phyloP scores from a whole-genome alignment of 2,797 vertebrate genomes.

The Pseudomugil gertrudae region DNA sequence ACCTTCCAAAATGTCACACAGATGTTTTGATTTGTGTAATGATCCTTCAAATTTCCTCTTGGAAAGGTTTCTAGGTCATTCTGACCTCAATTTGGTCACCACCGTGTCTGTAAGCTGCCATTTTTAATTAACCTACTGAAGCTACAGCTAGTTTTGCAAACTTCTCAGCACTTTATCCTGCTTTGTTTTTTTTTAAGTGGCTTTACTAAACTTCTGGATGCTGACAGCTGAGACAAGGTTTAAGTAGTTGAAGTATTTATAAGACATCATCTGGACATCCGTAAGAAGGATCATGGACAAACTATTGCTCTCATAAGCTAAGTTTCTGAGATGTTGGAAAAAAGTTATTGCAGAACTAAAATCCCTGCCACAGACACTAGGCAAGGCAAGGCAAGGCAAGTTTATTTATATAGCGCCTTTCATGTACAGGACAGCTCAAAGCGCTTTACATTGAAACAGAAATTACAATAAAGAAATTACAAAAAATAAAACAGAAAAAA shows the following conservation, averaged over 20 bases:
- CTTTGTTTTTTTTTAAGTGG: background rate
- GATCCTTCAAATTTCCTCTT: background rate
- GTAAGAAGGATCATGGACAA: background rate
- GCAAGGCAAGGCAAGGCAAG: too few species aligned
- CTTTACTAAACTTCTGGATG: background rate
- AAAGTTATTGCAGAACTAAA: background rate
- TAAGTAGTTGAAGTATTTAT: constrained; percentile 1
- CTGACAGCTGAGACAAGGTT: background rate
- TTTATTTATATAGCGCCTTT: too few species aligned
- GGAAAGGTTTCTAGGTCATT: background rate
- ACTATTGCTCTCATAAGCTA: background rate
- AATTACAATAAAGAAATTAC: too few species aligned
- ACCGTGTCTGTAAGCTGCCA: background rate
- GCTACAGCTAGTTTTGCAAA: background rate
- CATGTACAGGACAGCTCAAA: too few species aligned
- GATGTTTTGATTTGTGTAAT: background rate
- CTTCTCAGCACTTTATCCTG: background rate
- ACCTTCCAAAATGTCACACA: background rate
- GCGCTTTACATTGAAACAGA: too few species aligned
- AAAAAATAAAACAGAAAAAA: too few species aligned
- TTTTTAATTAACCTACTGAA: background rate
- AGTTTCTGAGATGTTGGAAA: constrained; percentile 1
- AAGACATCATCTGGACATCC: background rate
- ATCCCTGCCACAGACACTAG: too few species aligned
- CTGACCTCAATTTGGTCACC: background rate